A percentile compares a stretch with the other conserved stretches of the same genome.
Evolutionary conservation across 2,888 invertebrate genomes (phyloP).

Genomic region (Cheilosia impressa): DNA sequence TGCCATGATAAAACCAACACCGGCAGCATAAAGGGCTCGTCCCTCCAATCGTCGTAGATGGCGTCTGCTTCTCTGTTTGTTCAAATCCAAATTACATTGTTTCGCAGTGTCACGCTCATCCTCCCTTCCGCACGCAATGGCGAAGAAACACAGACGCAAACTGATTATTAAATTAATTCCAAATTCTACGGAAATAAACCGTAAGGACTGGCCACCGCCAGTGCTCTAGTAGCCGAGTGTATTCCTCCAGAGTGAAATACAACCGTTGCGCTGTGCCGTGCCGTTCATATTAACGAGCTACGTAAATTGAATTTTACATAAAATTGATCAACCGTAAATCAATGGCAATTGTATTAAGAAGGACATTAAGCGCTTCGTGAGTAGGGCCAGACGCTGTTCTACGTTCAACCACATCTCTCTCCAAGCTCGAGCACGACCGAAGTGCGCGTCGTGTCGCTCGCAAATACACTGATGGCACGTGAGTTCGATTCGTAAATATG

Average conservation of each 20-base stretch:
- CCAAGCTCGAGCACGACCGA: slow-evolving; percentile 18
- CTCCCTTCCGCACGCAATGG: neutral
- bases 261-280: slow-evolving; percentile 29
- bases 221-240: neutral
- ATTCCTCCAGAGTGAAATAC: slow-evolving; percentile 46
- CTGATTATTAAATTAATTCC: slow-evolving; percentile 42
- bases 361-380: slow-evolving; percentile 54
- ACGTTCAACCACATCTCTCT: slow-evolving; percentile 19
- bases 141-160: slow-evolving; percentile 1
- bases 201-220: neutral
- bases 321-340: slow-evolving; percentile 68
- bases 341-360: slow-evolving; percentile 63
- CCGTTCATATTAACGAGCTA: slow-evolving; percentile 59
- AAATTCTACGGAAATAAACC: slow-evolving; percentile 22
- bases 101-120: neutral
- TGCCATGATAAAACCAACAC: neutral
- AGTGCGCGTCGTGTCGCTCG: neutral
- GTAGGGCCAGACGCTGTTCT: neutral
- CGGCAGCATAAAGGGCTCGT: slow-evolving; percentile 4
- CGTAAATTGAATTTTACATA: slow-evolving; percentile 63
- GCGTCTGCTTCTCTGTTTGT: neutral
- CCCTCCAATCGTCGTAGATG: neutral
- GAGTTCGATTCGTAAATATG: slow-evolving; percentile 60
- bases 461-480: slow-evolving; percentile 43
- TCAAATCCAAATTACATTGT: slow-evolving; percentile 4